Evolutionary conservation across 2,797 vertebrate species (phyloP), one percentile per base, ranked within the genome.

Genomic region (Takifugu rubripes): DNA sequence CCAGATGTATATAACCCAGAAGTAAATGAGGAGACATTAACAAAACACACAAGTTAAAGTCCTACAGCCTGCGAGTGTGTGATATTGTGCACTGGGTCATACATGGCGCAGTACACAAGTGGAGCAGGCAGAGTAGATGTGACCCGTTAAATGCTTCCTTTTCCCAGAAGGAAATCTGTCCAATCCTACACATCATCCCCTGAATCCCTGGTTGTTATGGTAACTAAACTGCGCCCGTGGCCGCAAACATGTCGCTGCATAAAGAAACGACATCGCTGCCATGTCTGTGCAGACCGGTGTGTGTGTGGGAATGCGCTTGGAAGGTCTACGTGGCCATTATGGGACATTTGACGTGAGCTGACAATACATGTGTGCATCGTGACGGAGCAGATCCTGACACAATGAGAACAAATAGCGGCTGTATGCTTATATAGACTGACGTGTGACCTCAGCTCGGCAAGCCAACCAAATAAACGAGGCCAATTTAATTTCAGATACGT

Each of bases 121-220:
- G 36, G 27, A 58, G 57, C 42, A 47, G 44, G 33, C 51, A 53
- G 52, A 54, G 49, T 21, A 52, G 51, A 72, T 60, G 68, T 3
- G 42, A 75, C 59, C 69, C 60, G 77, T 82, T 79, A 75, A 77
- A 79, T 55, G 49, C 56, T 73, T 70, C 50, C 42, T 17, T 49
- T 49, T 73, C 56, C 68, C 65, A 57, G 49, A 57, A 66, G 71
- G 56, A 66, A 74, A 66, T 68, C 47, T 61, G 70, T 81, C 74
- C 44, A 25, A 60, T 75, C 52, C 67, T 54, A 59, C 62, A 64
- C 72, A 46, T 52, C 47, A 53, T 54, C 33, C 63, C 48, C 61
- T 40, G n/a, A 52, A 70, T 31, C 44, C 50, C 51, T 10, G 1
- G 77, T 84, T 78, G 70, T 62, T 75, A 79, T 87, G 80, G 83